Base-by-base conservation (phyloP, 92 coral and sea anemone species). In the Epizoanthus ramosus region DNA sequence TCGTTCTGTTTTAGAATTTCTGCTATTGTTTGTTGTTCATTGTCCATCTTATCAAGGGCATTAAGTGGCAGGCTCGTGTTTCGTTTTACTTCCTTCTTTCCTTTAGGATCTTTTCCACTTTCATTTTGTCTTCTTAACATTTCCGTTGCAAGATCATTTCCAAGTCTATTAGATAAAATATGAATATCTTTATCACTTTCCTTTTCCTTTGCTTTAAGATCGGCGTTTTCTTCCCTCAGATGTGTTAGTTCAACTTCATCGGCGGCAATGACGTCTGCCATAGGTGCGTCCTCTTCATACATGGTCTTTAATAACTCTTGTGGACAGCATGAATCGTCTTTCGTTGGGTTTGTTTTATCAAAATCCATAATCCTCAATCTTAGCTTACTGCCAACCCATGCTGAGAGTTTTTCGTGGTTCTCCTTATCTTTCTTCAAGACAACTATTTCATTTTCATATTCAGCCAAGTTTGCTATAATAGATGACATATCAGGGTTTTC, bases 191-290 rank as follows among this genome's bases (percentile, higher is more conserved):
- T 60, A 33, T 76, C 81, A 57, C 24, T 22, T 3, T 60, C 70
- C 47, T 17, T 76, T 21, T 60, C 81, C 57, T 37, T 58, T 60
- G 53, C 81, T 39, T 76, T 21, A 24, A 37, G 1, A n/a, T 3
- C 22, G 70, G 60, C 17, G 58, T 39, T 76, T 63, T 41, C 82
- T 21, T 19, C 41, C 64, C 59, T 61, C n/a, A 41, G 22, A 54
- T 39, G 58, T 15, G 17, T 39, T 15, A 93, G 68, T 22, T 85
- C 94, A n/a, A 69, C 75, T 73, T 93, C 94, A 41, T 88, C 84
- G 17, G 57, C 86, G 31, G 84, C 87, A 64, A 93, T 80, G 25
- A 88, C 80, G 12, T 91, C 94, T 19, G 86, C 89, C 66, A 93
- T 77, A 28, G 92, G 84, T 57, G 76, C 86, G 22, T 76, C 74